Evolutionary conservation across 2,797 vertebrate species (phyloP).

Genomic region (Leucoraja ocellata): DNA sequence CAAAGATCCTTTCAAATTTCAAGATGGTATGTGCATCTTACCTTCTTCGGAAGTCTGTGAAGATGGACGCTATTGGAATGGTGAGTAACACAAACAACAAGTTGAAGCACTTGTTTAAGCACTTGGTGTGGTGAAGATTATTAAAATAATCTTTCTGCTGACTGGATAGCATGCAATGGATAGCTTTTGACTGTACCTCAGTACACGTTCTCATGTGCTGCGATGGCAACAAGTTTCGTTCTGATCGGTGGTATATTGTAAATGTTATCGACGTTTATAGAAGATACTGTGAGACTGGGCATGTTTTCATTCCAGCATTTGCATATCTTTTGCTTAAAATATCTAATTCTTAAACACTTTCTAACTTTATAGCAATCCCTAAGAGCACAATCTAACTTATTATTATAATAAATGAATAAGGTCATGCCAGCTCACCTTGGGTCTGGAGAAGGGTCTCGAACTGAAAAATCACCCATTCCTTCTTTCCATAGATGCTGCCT

Average conservation of each 20-base stretch:
- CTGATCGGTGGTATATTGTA: too few relatives aligned
- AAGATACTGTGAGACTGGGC: too few relatives aligned
- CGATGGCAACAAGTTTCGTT: too few relatives aligned
- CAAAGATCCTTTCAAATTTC: slow-evolving; percentile 47
- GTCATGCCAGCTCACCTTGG: background rate
- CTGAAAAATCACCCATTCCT: too few relatives aligned
- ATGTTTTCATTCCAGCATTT: background rate
- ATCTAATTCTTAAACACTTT: background rate
- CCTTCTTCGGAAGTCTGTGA: slow-evolving; percentile 37
- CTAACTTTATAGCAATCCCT: background rate
- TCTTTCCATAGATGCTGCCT: too few relatives aligned
- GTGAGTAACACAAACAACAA: slow-evolving; percentile 44
- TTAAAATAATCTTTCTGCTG: background rate
- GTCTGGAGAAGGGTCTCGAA: background rate
- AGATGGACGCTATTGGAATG: slow-evolving; percentile 47
- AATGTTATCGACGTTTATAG: too few relatives aligned
- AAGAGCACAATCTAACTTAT: background rate
- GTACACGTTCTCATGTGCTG: too few relatives aligned
- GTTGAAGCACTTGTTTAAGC: background rate
- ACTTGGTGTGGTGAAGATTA: background rate
- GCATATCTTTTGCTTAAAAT: background rate
- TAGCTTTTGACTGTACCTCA: too few relatives aligned
- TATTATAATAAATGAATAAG: background rate
- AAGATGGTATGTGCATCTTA: slow-evolving; percentile 55
- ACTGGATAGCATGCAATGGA: too few relatives aligned